These are phyloP conservation scores for Leptestheria dahalacensis DNA, from an alignment of 1,140 invertebrate genomes.

Conservation along the genomic window DNA sequence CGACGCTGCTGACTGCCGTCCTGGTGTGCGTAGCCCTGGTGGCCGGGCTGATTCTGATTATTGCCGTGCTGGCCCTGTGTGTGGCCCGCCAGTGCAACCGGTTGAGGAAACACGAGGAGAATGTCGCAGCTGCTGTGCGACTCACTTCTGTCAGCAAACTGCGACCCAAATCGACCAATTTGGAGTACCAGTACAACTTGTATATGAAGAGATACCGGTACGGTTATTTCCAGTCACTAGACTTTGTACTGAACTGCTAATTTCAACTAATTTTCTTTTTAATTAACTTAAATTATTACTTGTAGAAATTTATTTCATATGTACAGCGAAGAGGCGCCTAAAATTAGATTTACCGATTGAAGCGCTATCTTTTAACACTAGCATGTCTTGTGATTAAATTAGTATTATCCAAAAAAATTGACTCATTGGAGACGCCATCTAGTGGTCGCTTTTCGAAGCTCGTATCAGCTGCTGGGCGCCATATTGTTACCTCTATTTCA, in stretches of 20 bases:
- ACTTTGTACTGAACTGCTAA: background rate
- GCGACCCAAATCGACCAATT: slow-evolving; percentile 14
- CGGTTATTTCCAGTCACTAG: background rate
- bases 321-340: no score
- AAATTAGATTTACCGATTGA: no score
- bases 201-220: slow-evolving; percentile 8
- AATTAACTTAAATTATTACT: no score
- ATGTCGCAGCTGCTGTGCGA: slow-evolving; percentile 8
- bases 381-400: no score
- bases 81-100: slow-evolving; percentile 8
- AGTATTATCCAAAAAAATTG: no score
- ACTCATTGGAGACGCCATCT: no score
- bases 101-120: slow-evolving; percentile 5
- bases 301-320: no score
- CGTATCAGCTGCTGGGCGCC: no score
- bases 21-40: slow-evolving; percentile 12
- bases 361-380: no score
- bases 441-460: no score
- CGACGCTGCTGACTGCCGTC: slow-evolving; percentile 9
- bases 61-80: slow-evolving; percentile 10
- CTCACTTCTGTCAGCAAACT: slow-evolving; percentile 8
- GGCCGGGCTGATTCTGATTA: slow-evolving; percentile 1
- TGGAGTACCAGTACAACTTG: slow-evolving; percentile 11
- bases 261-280: background rate
- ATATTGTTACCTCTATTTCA: no score